Conservation (phyloP, 2,113 vertebrate genomes). For the Otus sunia region DNA sequence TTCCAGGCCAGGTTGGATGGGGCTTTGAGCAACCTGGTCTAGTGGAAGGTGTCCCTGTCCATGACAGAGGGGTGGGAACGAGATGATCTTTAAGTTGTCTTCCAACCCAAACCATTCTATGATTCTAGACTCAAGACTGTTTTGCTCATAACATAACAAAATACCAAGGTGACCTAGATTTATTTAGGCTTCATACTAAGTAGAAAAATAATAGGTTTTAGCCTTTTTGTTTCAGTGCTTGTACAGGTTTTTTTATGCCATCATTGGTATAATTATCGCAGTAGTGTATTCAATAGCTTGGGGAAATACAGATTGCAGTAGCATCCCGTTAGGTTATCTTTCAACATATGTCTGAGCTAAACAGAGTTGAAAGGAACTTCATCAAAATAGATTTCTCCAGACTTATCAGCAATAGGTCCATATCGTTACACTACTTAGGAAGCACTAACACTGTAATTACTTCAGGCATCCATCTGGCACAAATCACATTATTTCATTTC, state of each 20-base stretch:
- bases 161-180: not conserved
- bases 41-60: too few relatives aligned
- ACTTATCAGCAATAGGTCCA: not conserved
- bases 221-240: not conserved
- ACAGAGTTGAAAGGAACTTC: slow-evolving; percentile 20
- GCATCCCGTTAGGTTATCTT: not conserved
- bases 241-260: not conserved
- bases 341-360: slow-evolving; percentile 30
- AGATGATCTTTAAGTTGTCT: too few relatives aligned
- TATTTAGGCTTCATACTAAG: not conserved
- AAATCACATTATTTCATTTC: slow-evolving; percentile 36
- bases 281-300: not conserved
- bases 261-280: not conserved
- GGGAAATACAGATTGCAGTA: slow-evolving; percentile 22
- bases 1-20: too few relatives aligned
- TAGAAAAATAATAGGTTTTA: not conserved
- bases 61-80: too few relatives aligned
- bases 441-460: slow-evolving; percentile 1
- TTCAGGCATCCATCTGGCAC: slow-evolving; percentile 32
- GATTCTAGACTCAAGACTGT: not conserved
- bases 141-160: not conserved
- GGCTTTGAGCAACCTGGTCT: too few relatives aligned
- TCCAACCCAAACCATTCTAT: too few relatives aligned
- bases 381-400: slow-evolving; percentile 2
- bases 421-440: not conserved